Percentiles rank a stretch among this genome's conserved stretches.
phyloP scores from a whole-genome alignment of 1,140 invertebrate genomes.

The Bombus polaris region DNA sequence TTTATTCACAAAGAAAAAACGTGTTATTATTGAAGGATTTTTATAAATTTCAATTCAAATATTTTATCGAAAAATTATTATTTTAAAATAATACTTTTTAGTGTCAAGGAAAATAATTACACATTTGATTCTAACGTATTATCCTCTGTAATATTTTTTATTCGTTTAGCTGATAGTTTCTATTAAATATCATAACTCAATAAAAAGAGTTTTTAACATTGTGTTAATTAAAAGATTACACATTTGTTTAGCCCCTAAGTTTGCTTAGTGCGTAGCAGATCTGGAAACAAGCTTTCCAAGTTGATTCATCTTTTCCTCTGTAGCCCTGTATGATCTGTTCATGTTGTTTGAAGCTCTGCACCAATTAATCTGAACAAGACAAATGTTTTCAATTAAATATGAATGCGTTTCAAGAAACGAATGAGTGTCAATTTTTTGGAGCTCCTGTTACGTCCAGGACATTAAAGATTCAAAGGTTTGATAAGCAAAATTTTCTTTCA shows the following conservation, averaged over 20 bases:
- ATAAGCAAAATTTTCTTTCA: background rate
- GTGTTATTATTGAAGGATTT: background rate
- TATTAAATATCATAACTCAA: background rate
- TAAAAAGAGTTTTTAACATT: background rate
- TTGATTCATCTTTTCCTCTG: constrained; percentile 24
- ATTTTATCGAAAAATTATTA: background rate
- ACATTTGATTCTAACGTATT: background rate
- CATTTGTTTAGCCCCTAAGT: constrained; percentile 25
- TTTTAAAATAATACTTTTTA: background rate
- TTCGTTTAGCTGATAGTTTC: background rate
- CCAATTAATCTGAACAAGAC: constrained; percentile 13
- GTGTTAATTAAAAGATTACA: constrained; percentile 1
- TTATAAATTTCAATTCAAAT: background rate
- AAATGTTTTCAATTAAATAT: constrained; percentile 13
- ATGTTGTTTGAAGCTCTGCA: constrained; percentile 36
- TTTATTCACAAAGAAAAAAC: background rate
- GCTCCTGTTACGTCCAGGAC: background rate
- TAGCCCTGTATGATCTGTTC: constrained; percentile 7
- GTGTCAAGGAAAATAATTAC: background rate
- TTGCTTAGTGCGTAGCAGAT: constrained; percentile 36
- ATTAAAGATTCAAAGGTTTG: constrained; percentile 18
- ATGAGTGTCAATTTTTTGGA: background rate
- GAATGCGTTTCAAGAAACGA: constrained; percentile 3
- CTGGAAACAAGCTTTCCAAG: constrained; percentile 28
- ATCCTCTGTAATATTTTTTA: background rate